Conservation (phyloP, 2,113 vertebrate genomes). For the Emydocephalus ijimae region DNA sequence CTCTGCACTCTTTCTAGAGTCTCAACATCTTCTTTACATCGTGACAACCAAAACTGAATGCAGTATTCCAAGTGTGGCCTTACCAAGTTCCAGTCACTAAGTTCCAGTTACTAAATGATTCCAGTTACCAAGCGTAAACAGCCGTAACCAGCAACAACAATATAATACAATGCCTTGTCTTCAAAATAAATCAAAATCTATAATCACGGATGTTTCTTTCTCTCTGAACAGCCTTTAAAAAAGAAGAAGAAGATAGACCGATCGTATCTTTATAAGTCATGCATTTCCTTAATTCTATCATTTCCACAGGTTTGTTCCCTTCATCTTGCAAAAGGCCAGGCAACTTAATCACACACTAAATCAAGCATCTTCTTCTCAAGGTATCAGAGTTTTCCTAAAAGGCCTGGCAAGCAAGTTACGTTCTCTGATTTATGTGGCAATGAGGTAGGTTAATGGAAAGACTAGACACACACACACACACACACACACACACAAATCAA, state of each 20-base stretch:
- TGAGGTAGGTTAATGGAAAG: neutral
- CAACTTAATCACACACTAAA: neutral
- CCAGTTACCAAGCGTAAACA: neutral
- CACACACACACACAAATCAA: neutral
- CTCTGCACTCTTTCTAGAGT: too few relatives aligned
- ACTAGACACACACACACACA: neutral
- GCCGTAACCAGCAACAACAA: neutral
- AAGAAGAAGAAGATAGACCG: too few relatives aligned
- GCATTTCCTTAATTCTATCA: neutral
- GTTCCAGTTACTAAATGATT: too few relatives aligned
- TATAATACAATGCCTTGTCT: neutral
- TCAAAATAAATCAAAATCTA: neutral
- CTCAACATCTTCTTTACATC: too few relatives aligned
- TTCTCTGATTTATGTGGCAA: neutral
- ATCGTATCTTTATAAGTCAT: neutral
- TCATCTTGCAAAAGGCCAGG: neutral
- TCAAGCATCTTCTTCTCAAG: neutral
- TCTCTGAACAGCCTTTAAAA: neutral
- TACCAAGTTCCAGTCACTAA: too few relatives aligned
- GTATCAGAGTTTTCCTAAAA: fast-evolving
- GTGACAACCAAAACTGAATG: too few relatives aligned
- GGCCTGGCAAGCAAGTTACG: fast-evolving
- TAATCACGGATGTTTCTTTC: neutral
- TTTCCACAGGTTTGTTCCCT: neutral
- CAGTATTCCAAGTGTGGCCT: too few relatives aligned